Base-by-base conservation (phyloP, 1,140 invertebrate species). In the Ridgeia piscesae region DNA sequence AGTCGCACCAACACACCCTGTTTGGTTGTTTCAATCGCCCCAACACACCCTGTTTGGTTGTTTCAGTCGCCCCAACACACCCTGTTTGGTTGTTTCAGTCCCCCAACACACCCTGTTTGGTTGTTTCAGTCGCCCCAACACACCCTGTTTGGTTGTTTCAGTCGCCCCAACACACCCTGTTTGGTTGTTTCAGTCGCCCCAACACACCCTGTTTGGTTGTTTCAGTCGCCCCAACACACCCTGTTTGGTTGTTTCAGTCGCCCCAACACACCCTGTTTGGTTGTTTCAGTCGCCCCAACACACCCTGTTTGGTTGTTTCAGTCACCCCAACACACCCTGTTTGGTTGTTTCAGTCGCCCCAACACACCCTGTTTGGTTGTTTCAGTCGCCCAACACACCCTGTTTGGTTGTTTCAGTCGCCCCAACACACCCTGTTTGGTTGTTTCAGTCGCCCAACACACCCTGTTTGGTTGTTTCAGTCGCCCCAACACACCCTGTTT, bases 91-190 rank as follows among this genome's bases (percentile, higher is more conserved):
- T 42, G 42, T 42, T 4, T 42, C 42, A 42, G 11, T 11, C 42
- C 42, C 11, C 4, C 11, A 42, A 2, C 58, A 77, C 14, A 77
- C 27, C 27, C 17, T 77, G 58, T 9, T 4, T n/a, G n/a, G n/a
- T n/a, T n/a, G n/a, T n/a, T n/a, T n/a, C n/a, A n/a, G n/a, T n/a
- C n/a, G n/a, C n/a, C n/a, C n/a, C n/a, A n/a, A n/a, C n/a, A n/a
- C n/a, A n/a, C n/a, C n/a, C n/a, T n/a, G n/a, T 77, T 2, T 77
- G 31, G 48, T 91, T 92, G 91, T 91, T 94, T 91, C 48, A 94
- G 93, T 98, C 98, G 93, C 97, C 97, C 94, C 97, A 97, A 91
- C 99, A 99, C 95, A 99, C 98, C 89, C n/a, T n/a, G n/a, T n/a
- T n/a, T n/a, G n/a, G 42, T 6, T 42, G 42, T 42, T 4, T 42